Conservation (phyloP, 92 coral and sea anemone genomes). For the Ricordea florida region DNA sequence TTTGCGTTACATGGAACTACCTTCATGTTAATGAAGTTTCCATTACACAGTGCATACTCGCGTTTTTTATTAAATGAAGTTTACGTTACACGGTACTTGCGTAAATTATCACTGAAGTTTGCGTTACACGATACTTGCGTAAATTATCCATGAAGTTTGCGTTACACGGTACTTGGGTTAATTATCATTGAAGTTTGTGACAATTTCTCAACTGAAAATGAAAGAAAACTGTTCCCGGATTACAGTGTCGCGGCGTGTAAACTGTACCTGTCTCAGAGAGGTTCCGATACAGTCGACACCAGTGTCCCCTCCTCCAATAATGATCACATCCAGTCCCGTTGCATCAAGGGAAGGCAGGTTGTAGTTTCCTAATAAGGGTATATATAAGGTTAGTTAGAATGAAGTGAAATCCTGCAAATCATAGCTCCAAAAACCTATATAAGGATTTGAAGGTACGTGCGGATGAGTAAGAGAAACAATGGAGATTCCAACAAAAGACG, state of each 20-base stretch:
- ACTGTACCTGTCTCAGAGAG: constrained; percentile 86
- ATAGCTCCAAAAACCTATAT: no score
- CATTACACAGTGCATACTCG: no score
- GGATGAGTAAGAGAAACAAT: no score
- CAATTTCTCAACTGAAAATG: not conserved
- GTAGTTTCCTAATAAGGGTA: constrained; percentile 54
- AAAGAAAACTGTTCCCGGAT: not conserved
- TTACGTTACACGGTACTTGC: not conserved
- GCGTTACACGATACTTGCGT: no score
- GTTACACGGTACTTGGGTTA: not conserved
- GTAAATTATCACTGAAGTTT: no score
- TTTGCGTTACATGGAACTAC: no score
- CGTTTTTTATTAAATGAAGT: no score
- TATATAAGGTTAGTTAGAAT: not conserved
- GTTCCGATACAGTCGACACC: constrained; percentile 98
- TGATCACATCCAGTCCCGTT: constrained; percentile 79
- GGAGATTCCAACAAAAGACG: no score
- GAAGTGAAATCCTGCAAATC: not conserved
- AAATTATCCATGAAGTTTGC: no score
- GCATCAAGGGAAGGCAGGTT: constrained; percentile 82
- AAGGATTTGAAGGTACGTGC: no score
- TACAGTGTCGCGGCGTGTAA: not conserved
- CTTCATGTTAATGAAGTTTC: no score
- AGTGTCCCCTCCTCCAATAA: constrained; percentile 98
- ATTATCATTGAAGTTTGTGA: not conserved